phyloP scores from a whole-genome alignment of 2,797 vertebrate species.

The Leuciscus waleckii region DNA sequence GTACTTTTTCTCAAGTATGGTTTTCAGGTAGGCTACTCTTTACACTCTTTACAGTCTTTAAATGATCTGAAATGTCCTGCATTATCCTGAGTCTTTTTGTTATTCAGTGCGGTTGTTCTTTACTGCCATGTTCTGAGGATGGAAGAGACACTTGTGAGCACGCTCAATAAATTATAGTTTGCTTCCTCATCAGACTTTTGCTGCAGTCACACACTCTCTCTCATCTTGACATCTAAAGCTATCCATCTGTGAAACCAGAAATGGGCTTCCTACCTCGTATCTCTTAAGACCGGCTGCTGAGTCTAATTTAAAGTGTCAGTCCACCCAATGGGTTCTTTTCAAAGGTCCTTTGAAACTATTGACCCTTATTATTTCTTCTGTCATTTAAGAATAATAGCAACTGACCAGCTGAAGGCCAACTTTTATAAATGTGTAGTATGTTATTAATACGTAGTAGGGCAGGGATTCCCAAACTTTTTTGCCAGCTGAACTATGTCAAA shows the following conservation, averaged over 20 bases:
- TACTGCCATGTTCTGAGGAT: not conserved
- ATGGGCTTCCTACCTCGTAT: not conserved
- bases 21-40: not conserved
- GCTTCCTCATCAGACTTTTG: slow-evolving; percentile 9
- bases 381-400: not conserved
- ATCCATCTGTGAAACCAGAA: slow-evolving; percentile 30
- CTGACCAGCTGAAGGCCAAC: not conserved
- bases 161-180: slow-evolving; percentile 28
- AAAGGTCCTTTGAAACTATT: not conserved
- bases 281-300: slow-evolving; percentile 19
- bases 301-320: not conserved
- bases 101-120: slow-evolving; percentile 1
- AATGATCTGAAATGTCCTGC: not conserved
- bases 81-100: not conserved
- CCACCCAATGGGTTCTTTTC: not conserved
- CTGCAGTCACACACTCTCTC: slow-evolving; percentile 5
- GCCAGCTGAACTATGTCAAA: not conserved
- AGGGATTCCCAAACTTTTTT: not conserved
- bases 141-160: slow-evolving; percentile 2
- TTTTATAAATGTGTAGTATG: not conserved
- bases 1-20: not conserved
- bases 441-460: not conserved
- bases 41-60: no score
- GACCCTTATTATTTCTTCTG: slow-evolving; percentile 15
- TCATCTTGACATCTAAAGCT: slow-evolving; percentile 34